These are phyloP conservation scores for Odocoileus hemionus DNA, from an alignment of 2,113 vertebrate species.

Conservation along the genomic window DNA sequence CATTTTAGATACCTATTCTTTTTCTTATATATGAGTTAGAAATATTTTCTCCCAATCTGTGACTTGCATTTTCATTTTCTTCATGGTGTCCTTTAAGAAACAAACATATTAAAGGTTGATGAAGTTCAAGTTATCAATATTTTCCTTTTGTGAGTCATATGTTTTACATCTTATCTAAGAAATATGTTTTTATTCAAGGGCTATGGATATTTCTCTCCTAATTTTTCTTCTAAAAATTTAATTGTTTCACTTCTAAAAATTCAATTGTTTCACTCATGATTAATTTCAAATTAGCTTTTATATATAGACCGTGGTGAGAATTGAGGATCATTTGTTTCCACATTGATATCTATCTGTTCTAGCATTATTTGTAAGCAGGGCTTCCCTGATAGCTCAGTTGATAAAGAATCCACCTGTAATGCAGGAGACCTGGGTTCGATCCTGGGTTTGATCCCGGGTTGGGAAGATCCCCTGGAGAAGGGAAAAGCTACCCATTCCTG, in stretches of 20 bases:
- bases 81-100: not conserved
- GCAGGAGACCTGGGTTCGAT: not conserved
- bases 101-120: not conserved
- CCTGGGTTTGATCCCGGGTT: not conserved
- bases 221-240: not conserved
- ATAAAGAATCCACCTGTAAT: not conserved
- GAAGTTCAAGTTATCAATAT: not conserved
- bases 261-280: not conserved
- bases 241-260: not conserved
- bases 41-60: not conserved
- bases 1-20: not conserved
- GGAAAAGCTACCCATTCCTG: not conserved
- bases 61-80: not conserved
- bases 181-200: not conserved
- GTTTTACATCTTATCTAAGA: not conserved
- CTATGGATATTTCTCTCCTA: not conserved
- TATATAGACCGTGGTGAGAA: not conserved
- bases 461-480: not conserved
- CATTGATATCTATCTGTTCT: not conserved
- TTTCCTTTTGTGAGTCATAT: not conserved
- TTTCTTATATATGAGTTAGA: not conserved
- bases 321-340: not conserved
- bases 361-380: not conserved
- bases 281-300: not conserved
- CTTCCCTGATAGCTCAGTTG: not conserved